Evolutionary conservation across 2,888 invertebrate species (phyloP).

Genomic region (Tridacna crocea): DNA sequence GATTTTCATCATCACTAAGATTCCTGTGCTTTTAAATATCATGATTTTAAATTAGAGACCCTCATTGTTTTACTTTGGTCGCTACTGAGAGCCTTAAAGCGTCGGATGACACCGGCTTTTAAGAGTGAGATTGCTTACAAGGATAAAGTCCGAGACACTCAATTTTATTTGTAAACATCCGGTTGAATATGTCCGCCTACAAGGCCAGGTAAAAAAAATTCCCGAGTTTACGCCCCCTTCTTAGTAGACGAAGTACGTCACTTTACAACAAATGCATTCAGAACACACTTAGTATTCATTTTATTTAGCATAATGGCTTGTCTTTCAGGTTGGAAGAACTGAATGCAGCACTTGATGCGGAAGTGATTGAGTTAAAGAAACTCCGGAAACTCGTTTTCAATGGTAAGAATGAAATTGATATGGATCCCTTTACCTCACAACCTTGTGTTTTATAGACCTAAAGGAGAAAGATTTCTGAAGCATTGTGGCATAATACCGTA

Average conservation of each 20-base stretch:
- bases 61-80: no score
- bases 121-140: no score
- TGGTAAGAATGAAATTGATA: slow-evolving; percentile 86
- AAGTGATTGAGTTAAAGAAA: slow-evolving; percentile 89
- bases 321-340: slow-evolving; percentile 88
- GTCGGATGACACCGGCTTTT: no score
- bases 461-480: no score
- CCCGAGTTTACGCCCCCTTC: slow-evolving; percentile 11
- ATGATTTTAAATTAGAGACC: no score
- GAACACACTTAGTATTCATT: neutral
- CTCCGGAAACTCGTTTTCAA: slow-evolving; percentile 91
- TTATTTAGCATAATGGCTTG: slow-evolving; percentile 21
- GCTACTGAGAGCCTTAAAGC: no score
- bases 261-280: slow-evolving; percentile 22
- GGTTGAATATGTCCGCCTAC: slow-evolving; percentile 73
- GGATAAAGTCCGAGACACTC: neutral
- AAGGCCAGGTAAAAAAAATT: slow-evolving; percentile 70
- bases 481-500: neutral
- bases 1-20: no score
- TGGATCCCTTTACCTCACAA: neutral
- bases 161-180: slow-evolving; percentile 52
- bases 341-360: slow-evolving; percentile 89
- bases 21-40: no score
- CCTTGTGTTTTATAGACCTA: no score
- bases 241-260: neutral